Evolutionary conservation across 2,113 vertebrate genomes (phyloP), one percentile per base, ranked within the genome.

Genomic region (Grammomys dolichurus): DNA sequence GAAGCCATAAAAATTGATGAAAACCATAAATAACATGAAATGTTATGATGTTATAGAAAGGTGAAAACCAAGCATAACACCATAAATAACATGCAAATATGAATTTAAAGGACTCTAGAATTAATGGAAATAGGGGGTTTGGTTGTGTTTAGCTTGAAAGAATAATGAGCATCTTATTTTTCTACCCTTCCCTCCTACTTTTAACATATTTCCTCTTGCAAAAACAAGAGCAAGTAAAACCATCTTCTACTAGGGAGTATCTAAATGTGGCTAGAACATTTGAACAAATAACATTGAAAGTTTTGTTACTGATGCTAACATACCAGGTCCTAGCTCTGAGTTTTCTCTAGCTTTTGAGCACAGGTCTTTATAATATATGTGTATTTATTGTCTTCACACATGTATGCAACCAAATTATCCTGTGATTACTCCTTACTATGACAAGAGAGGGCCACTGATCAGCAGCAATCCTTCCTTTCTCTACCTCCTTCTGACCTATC

Each of bases 21-120:
- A 89, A 97, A 77, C 31, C 33, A 93, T 84, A 92, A 69, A 87
- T 82, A 78, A 60, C 5, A 36, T 65, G 36, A 95, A 95, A 95
- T 89, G 19, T 90, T 4, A 14, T 90, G 48, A 54, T 84, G 65
- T 24, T 76, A 31, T 63, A 63, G 31, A 72, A 95, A 90, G 91
- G 3, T 3, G 28, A 87, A 78, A 22, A 89, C 85, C 89, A 88
- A 58, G 17, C 73, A 1, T 60, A 70, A 63, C 16, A 63, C n/a
- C n/a, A 20, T 67, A 58, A n/a, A 90, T 48, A 86, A 90, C 36
- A 40, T 86, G 89, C 1, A 85, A 76, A 87, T 22, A 48, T 77
- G 33, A 48, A 43, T 77, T 80, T 89, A 90, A 70, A 93, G 56
- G 28, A 48, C 24, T 43, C 81, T 63, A 20, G 2, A 87, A 63